These are phyloP conservation scores for Luidia sarsii DNA, from an alignment of 53 echinoderm and acorn worm species.

Conservation along the genomic window DNA sequence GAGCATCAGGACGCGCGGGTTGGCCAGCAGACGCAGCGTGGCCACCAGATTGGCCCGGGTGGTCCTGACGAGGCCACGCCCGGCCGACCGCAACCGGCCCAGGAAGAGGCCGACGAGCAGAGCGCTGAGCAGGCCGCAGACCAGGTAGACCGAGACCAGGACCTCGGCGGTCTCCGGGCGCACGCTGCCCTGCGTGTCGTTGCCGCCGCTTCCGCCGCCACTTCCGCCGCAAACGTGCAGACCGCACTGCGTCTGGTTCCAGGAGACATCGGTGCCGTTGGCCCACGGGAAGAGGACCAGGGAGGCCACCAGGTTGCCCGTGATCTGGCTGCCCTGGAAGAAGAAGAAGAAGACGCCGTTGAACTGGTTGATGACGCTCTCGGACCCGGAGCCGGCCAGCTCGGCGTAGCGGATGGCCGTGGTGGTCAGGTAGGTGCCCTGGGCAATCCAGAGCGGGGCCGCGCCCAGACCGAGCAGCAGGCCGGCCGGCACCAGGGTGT, in stretches of 20 bases:
- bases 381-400: slow-evolving; percentile 62
- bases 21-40: slow-evolving; percentile 42
- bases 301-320: slow-evolving; percentile 84
- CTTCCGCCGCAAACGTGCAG: slow-evolving; percentile 15
- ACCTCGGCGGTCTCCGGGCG: not conserved
- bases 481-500: slow-evolving; percentile 74
- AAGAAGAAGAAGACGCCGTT: slow-evolving; percentile 90
- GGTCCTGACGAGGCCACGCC: not conserved
- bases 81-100: slow-evolving; percentile 2
- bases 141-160: slow-evolving; percentile 40
- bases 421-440: slow-evolving; percentile 82
- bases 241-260: slow-evolving; percentile 32
- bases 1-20: slow-evolving; percentile 51
- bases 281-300: slow-evolving; percentile 47
- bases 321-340: slow-evolving; percentile 78
- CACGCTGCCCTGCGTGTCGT: not conserved
- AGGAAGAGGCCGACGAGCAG: slow-evolving; percentile 14
- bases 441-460: slow-evolving; percentile 84
- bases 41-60: slow-evolving; percentile 24
- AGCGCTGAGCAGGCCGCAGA: slow-evolving; percentile 23
- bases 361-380: slow-evolving; percentile 86
- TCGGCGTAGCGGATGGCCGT: slow-evolving; percentile 73
- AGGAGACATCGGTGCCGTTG: not conserved
- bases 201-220: not conserved
- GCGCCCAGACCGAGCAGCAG: slow-evolving; percentile 77